A percentile compares a stretch with the other conserved stretches of the same genome.
These are phyloP conservation scores for Phalangium opilio DNA, from an alignment of 2,888 invertebrate genomes.

Conservation along the genomic window DNA sequence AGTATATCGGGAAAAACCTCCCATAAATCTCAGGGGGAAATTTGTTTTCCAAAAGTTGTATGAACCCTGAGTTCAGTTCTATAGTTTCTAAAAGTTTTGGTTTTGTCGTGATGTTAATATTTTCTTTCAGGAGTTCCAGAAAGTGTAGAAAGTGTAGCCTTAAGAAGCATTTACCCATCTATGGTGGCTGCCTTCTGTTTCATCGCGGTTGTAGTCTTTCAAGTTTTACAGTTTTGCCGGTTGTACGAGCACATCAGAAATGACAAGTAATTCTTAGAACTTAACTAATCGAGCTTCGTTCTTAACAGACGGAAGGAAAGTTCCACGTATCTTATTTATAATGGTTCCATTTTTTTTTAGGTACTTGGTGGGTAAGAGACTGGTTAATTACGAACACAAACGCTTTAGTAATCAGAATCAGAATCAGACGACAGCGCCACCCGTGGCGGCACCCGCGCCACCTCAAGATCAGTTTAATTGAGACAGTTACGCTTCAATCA, in stretches of 20 bases:
- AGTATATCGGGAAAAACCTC: no score
- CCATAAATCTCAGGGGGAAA: no score
- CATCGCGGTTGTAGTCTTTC: constrained; percentile 55
- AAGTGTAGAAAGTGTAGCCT: constrained; percentile 50
- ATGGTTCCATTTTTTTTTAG: constrained; percentile 24
- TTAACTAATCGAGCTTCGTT: neutral
- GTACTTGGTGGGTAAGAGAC: constrained; percentile 80
- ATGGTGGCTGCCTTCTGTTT: constrained; percentile 55
- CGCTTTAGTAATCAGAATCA: neutral
- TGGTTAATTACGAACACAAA: constrained; percentile 77
- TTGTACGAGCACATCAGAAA: constrained; percentile 97
- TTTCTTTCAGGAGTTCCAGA: constrained; percentile 28
- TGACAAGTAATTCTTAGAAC: constrained; percentile 52
- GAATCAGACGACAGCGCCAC: neutral
- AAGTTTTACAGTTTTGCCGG: constrained; percentile 82
- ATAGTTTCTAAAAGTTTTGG: no score
- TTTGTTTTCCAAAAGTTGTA: no score
- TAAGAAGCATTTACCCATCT: constrained; percentile 76
- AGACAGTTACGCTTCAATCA: no score
- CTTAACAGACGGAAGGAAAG: neutral
- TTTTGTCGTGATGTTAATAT: no score
- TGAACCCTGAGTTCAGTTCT: no score
- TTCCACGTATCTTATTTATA: no score
- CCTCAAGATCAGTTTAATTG: no score
- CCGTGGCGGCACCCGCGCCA: no score